Conservation (phyloP, 2,888 invertebrate species). For the Smittia aterrima region DNA sequence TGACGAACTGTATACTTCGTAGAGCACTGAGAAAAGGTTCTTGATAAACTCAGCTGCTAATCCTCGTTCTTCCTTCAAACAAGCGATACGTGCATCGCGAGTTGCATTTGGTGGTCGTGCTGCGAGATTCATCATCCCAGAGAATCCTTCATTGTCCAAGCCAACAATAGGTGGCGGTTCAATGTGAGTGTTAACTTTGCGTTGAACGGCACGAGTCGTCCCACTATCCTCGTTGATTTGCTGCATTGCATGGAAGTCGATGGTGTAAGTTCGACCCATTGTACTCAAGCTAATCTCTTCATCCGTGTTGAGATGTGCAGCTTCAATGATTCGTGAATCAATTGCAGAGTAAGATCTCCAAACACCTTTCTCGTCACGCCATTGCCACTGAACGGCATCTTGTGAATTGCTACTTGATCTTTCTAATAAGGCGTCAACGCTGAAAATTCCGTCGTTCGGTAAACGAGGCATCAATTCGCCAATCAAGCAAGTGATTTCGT, state of each 20-base stretch:
- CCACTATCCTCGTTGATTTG: conserved; percentile 98
- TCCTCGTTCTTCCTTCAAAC: conserved; percentile 67
- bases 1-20: conserved; percentile 97
- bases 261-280: conserved; percentile 89
- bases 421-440: conserved; percentile 85
- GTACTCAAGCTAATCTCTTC: conserved; percentile 93
- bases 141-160: conserved; percentile 39
- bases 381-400: conserved; percentile 91
- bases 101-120: conserved; percentile 44
- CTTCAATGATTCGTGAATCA: conserved; percentile 92
- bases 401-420: conserved; percentile 66
- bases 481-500: conserved; percentile 95
- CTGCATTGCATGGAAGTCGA: conserved; percentile 96
- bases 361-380: conserved; percentile 92
- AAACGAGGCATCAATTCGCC: conserved; percentile 96
- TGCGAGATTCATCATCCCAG: conserved; percentile 43
- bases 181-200: conserved; percentile 56
- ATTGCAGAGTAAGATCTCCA: conserved; percentile 92
- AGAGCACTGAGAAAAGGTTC: conserved; percentile 89
- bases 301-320: conserved; percentile 89
- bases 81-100: conserved; percentile 66
- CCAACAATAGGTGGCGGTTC: conserved; percentile 26
- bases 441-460: conserved; percentile 92
- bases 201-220: conserved; percentile 87
- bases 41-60: conserved; percentile 68